Percentiles rank a stretch among this genome's conserved stretches.
Conservation (phyloP, 2,113 vertebrate species). For the Tyrannus savana region DNA sequence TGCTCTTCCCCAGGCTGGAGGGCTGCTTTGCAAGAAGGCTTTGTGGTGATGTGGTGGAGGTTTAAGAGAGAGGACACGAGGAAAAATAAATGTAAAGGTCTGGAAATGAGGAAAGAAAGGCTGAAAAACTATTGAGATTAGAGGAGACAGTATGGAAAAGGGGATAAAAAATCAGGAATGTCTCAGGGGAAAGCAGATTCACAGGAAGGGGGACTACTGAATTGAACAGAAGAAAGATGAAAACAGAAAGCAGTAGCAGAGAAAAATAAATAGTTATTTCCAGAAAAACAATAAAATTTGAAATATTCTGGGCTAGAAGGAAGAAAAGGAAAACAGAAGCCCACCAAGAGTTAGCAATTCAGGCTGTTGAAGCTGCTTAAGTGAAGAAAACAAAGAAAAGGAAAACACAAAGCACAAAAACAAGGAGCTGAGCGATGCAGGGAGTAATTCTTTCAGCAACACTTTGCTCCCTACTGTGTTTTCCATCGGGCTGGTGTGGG, state of each 20-base stretch:
- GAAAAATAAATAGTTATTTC: conserved; percentile 26
- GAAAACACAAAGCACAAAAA: not conserved
- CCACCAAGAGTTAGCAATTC: not conserved
- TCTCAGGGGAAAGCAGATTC: conserved; percentile 18
- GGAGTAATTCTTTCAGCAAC: not conserved
- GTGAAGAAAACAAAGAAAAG: not conserved
- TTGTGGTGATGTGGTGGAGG: not conserved
- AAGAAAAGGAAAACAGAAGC: not conserved
- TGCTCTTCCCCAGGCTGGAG: not conserved
- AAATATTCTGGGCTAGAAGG: not conserved
- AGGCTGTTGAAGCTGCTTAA: not conserved
- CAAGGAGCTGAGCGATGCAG: not conserved
- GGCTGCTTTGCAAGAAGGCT: not conserved
- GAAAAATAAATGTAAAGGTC: conserved; percentile 1
- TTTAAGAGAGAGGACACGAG: not conserved
- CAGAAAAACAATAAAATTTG: not conserved
- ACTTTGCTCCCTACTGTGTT: not conserved
- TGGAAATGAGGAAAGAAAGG: not conserved
- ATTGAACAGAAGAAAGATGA: not conserved
- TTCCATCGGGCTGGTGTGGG: rapidly evolving
- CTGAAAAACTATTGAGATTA: not conserved
- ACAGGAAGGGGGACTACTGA: not conserved
- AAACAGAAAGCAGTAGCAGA: not conserved
- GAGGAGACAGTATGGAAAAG: not conserved
- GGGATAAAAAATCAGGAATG: not conserved